Conservation (phyloP, 30 jellyfish, hydroid and myxozoan genomes). For the Rhopilema esculentum region DNA sequence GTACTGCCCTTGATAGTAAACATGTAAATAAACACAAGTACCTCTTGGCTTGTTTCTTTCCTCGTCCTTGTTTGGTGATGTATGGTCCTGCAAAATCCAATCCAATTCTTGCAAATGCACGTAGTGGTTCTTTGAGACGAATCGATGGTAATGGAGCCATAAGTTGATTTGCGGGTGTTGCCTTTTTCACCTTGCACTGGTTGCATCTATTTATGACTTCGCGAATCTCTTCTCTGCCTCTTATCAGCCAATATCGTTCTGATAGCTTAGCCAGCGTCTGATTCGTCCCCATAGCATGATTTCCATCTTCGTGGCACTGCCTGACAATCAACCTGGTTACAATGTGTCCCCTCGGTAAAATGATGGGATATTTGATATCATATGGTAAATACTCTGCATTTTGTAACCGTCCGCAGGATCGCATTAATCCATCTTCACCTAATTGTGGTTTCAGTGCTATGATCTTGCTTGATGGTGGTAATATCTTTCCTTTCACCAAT, state of each 20-base stretch:
- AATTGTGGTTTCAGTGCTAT: slow-evolving; percentile 9
- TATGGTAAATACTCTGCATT: slow-evolving; percentile 60
- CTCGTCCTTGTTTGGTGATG: slow-evolving; percentile 61
- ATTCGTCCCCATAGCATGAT: slow-evolving; percentile 36
- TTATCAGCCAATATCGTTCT: slow-evolving; percentile 25
- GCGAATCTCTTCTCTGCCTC: slow-evolving; percentile 44
- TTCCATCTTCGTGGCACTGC: slow-evolving; percentile 11
- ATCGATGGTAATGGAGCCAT: slow-evolving; percentile 66
- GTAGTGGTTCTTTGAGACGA: slow-evolving; percentile 32
- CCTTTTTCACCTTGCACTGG: no score
- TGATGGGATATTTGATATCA: slow-evolving; percentile 46
- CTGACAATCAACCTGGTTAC: slow-evolving; percentile 40
- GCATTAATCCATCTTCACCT: slow-evolving; percentile 62
- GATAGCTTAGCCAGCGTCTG: slow-evolving; percentile 22
- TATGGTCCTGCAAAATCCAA: slow-evolving; percentile 77
- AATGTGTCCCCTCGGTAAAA: slow-evolving; percentile 51
- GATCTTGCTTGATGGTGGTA: slow-evolving; percentile 12
- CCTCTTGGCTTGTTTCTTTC: slow-evolving; percentile 37
- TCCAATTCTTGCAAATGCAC: no score
- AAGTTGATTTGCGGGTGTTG: slow-evolving; percentile 31
- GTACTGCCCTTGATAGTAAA: slow-evolving; percentile 71
- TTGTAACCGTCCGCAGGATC: slow-evolving; percentile 67
- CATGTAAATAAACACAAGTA: slow-evolving; percentile 54
- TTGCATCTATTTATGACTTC: no score
- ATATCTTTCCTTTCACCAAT: slow-evolving; percentile 13